Conservation (phyloP, 2,113 vertebrate genomes). For the Burhinus oedicnemus region DNA sequence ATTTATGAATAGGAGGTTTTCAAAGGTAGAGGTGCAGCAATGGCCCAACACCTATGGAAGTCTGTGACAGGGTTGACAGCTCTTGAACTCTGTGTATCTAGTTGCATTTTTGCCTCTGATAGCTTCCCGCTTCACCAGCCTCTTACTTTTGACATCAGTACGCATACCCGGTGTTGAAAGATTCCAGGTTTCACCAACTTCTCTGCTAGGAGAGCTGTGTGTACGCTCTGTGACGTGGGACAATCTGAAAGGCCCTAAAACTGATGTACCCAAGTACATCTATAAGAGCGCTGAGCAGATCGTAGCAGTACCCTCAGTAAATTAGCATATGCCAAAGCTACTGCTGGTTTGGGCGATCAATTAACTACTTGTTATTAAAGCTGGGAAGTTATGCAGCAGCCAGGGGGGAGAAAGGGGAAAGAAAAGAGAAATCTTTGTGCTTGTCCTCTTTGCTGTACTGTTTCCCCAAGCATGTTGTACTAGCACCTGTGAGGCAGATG, state of each 20-base stretch:
- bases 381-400: background rate
- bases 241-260: background rate
- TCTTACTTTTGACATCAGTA: background rate
- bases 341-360: background rate
- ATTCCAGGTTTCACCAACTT: background rate
- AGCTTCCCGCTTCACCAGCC: background rate
- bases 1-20: background rate
- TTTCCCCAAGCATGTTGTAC: accelerated
- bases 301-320: background rate
- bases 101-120: background rate
- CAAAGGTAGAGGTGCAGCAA: background rate
- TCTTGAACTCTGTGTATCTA: background rate
- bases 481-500: background rate
- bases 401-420: background rate
- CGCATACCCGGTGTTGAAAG: background rate
- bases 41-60: background rate
- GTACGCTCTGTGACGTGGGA: accelerated
- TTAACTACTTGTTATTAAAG: background rate
- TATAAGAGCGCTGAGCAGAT: background rate
- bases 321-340: background rate
- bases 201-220: background rate
- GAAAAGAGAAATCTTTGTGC: background rate
- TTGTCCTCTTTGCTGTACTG: background rate
- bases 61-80: background rate
- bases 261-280: no score